Percentiles rank a stretch among this genome's conserved stretches.
Evolutionary conservation across 2,797 vertebrate genomes (phyloP).

Genomic region (Ctenosaura bakeri): DNA sequence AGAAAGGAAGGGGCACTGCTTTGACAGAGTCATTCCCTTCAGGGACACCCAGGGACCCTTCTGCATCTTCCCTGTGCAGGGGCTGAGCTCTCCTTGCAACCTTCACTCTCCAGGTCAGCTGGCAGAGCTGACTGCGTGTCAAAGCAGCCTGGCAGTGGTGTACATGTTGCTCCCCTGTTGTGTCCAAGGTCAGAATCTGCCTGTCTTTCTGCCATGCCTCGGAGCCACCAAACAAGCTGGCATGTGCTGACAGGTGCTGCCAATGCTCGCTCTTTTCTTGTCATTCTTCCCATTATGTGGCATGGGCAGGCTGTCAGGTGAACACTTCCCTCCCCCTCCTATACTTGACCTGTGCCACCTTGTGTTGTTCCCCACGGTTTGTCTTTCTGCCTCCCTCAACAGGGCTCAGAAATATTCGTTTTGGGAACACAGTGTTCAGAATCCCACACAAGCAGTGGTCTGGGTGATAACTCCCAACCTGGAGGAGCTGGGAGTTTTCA

Average conservation of each 20-base stretch:
- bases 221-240: neutral
- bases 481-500: too few species aligned
- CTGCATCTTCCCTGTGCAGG: fast-evolving
- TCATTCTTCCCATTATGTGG: neutral
- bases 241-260: neutral
- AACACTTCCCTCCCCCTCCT: too few species aligned
- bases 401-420: too few species aligned
- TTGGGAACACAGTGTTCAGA: too few species aligned
- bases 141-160: neutral
- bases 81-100: fast-evolving
- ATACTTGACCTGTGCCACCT: neutral
- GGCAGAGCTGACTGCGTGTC: neutral
- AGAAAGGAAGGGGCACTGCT: neutral
- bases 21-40: neutral
- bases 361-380: neutral
- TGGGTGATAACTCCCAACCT: too few species aligned
- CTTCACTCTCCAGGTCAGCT: neutral
- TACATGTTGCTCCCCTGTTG: fast-evolving
- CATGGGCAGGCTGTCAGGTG: neutral
- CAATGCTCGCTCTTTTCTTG: neutral
- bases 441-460: too few species aligned
- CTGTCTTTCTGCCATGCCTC: fast-evolving
- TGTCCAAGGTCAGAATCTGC: fast-evolving
- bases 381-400: neutral
- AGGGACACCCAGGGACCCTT: neutral